phyloP scores from a whole-genome alignment of 2,797 vertebrate genomes.

The Neosilurus hyrtlii region DNA sequence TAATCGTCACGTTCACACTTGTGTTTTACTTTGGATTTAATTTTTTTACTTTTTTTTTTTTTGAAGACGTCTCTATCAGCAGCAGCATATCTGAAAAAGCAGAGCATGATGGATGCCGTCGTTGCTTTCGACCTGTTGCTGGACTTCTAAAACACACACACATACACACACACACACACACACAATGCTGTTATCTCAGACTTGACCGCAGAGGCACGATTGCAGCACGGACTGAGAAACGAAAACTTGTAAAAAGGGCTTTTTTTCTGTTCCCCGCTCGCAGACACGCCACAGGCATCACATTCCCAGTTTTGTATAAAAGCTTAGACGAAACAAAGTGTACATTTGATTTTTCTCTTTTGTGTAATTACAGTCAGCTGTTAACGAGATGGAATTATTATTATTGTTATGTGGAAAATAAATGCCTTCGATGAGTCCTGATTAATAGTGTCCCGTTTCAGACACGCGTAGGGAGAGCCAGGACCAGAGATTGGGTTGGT shows the following conservation, averaged over 20 bases:
- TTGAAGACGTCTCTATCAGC: constrained; percentile 18
- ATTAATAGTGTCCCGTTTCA: too few relatives aligned
- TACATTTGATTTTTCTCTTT: constrained; percentile 56
- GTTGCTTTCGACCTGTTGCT: constrained; percentile 62
- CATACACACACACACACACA: constrained; percentile 48
- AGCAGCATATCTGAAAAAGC: constrained; percentile 58
- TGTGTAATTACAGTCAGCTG: constrained; percentile 71
- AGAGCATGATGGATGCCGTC: constrained; percentile 60
- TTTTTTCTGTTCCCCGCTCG: constrained; percentile 75
- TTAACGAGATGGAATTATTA: constrained; percentile 59
- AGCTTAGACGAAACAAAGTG: constrained; percentile 59
- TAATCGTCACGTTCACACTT: constrained; percentile 52
- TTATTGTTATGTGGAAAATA: constrained; percentile 63
- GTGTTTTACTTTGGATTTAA: constrained; percentile 48
- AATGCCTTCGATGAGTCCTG: constrained; percentile 72
- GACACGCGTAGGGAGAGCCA: too few relatives aligned
- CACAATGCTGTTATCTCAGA: constrained; percentile 59
- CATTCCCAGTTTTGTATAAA: constrained; percentile 78
- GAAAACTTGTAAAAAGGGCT: constrained; percentile 74
- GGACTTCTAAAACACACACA: constrained; percentile 47
- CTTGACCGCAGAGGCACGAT: constrained; percentile 42
- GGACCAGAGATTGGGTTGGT: too few relatives aligned
- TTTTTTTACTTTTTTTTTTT: constrained; percentile 10
- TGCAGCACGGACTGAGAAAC: constrained; percentile 67
- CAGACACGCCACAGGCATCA: constrained; percentile 71